Base-by-base conservation (phyloP, 2,888 invertebrate species). In the Diploptera punctata region DNA sequence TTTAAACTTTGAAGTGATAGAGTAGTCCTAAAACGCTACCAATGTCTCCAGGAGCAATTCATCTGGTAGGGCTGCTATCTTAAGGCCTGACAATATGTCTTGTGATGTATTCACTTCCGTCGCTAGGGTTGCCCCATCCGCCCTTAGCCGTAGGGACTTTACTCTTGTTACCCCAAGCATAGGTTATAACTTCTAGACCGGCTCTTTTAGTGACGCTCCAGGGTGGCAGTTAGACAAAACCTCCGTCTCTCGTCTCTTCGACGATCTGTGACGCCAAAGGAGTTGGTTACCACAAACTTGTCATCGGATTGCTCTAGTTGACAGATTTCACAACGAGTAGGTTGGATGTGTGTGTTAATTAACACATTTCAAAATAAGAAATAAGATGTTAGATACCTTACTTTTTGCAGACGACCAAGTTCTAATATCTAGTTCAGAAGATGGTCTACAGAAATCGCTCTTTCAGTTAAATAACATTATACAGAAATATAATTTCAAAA, bases 181-280 rank as follows among this genome's bases (percentile, higher is more conserved):
- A 10, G 4, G 49, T 49, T 49, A 49, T 18, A 16, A 16, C 49
- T 16, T 49, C 19, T 18, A 33, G 33, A 33, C 33, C 49, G 5
- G 49, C 49, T 49, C 49, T 10, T 49, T 49, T 49, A 49, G 49
- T 49, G 49, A 49, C n/a, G 49, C 49, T 49, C 49, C 49, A 49
- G 49, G 16, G 49, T 49, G 49, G 19, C 49, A 49, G 19, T 49
- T 49, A 49, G 9, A 10, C 19, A 18, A n/a, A 49, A 49, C 49
- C 49, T 16, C n/a, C 49, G 49, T 49, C n/a, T 49, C 49, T 43
- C 43, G 43, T 43, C 43, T 43, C 9, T 13, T 43, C 9, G n/a
- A 10, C 49, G n/a, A 49, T n/a, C 49, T 49, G 49, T 49, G 49
- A 49, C n/a, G 49, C 49, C 49, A 49, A 16, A 49, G n/a, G 49